Conservation (phyloP, 2,113 vertebrate species). For the Terrapene triunguis region DNA sequence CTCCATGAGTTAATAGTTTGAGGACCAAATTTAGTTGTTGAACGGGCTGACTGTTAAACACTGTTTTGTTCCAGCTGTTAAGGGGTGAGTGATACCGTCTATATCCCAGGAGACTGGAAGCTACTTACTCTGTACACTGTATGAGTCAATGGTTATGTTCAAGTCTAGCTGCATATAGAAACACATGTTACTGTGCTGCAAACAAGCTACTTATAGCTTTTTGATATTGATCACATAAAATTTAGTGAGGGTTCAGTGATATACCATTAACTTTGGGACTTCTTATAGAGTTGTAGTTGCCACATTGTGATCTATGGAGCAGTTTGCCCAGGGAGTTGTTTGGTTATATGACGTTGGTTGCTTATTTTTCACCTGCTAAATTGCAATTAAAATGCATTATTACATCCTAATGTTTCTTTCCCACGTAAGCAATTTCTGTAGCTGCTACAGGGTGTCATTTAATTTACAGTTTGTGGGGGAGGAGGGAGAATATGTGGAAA, state of each 20-base stretch:
- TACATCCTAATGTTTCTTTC: not conserved
- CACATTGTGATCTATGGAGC: not conserved
- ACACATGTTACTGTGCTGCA: not conserved
- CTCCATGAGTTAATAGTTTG: not conserved
- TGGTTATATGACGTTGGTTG: not conserved
- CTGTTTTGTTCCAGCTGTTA: not conserved
- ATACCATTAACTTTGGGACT: not conserved
- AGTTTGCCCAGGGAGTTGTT: not conserved
- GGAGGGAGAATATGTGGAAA: not conserved
- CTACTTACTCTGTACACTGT: not conserved
- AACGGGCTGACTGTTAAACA: not conserved
- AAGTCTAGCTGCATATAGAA: not conserved
- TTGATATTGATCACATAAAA: not conserved
- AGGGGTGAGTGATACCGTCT: not conserved
- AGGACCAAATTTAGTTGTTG: not conserved
- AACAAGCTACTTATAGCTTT: not conserved
- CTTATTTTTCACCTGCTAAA: not conserved
- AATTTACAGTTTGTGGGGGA: not conserved
- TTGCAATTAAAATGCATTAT: not conserved
- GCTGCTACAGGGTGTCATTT: not conserved
- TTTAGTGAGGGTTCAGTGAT: not conserved
- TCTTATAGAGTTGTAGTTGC: not conserved
- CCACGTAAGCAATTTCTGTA: not conserved
- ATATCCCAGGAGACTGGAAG: not conserved
- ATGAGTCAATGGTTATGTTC: not conserved